Evolutionary conservation across 2,888 invertebrate genomes (phyloP), one percentile per base, ranked within the genome.

Genomic region (Pyrocoelia pectoralis): DNA sequence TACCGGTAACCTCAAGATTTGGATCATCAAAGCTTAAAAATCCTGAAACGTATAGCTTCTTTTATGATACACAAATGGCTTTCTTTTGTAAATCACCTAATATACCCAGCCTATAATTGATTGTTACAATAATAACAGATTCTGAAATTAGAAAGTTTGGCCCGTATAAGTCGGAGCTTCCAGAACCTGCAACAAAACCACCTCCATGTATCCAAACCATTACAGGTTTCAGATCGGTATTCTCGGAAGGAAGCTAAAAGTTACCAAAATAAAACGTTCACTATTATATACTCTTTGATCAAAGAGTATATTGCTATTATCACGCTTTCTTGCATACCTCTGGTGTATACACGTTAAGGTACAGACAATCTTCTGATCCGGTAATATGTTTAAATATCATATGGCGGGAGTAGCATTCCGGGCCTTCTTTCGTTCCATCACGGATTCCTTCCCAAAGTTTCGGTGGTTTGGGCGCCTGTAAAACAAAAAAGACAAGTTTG

Each of bases 341-440:
- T 67, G 74, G 76, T 19, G 80, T 80, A 59, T 76, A 79, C 17
- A 86, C 82, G 74, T 85, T 85, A n/a, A 86, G 69, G 70, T 83
- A 83, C 1, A 85, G 71, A 65, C 75, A 76, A 54, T 77, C 74
- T 59, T 77, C 75, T 15, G 57, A 43, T 2, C 63, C 63, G 3
- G 54, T 9, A 1, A 55, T 13, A 3, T 17, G 18, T 28, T 46
- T 17, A 10, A 53, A 33, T n/a, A 73, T 40, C 15, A 71, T 57
- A 63, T 75, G 63, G 33, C 65, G 68, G 0, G 71, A 64, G 17
- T 68, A 70, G 53, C 75, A 75, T 43, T 67, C 70, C 10, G 64
- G 68, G 14, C 70, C 71, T 62, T 75, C 73, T 61, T 70, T 56
- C 2, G 80, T 78, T 3, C 79, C 80, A 68, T 82, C 77, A 57